Percentiles rank a stretch among this genome's conserved stretches.
Evolutionary conservation across 2,797 vertebrate genomes (phyloP).

Genomic region (Dromococcyx pavoninus): DNA sequence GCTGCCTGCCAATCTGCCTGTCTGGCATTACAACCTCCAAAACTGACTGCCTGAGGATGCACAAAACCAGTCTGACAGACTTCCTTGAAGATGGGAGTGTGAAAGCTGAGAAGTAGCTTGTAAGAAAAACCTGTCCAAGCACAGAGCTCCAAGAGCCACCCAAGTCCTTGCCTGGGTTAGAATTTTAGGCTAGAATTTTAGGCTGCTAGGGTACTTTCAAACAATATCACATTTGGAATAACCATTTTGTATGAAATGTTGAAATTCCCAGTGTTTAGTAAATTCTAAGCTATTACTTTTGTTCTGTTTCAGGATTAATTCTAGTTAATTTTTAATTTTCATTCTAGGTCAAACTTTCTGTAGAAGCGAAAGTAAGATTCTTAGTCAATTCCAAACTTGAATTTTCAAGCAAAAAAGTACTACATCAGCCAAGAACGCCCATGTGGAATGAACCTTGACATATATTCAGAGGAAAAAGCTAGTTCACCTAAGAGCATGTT

Average conservation of each 20-base stretch:
- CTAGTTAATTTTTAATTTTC: not conserved
- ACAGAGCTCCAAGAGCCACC: not conserved
- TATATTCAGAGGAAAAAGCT: not conserved
- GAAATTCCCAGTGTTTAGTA: not conserved
- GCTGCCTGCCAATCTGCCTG: not conserved
- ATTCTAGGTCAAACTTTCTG: not conserved
- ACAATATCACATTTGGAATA: not conserved
- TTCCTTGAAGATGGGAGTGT: not conserved
- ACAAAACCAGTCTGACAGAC: not conserved
- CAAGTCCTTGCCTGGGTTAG: not conserved
- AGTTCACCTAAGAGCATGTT: not conserved
- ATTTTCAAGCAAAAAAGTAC: not conserved
- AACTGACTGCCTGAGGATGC: not conserved
- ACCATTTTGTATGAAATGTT: not conserved
- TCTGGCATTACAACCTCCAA: not conserved
- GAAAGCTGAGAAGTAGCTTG: not conserved
- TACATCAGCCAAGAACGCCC: not conserved
- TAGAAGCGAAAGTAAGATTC: not conserved
- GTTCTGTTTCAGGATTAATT: not conserved
- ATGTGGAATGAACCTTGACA: not conserved
- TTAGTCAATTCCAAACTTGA: not conserved
- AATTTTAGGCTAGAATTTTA: not conserved
- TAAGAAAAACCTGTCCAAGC: not conserved
- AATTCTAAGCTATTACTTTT: not conserved
- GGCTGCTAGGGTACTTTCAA: not conserved